Evolutionary conservation across 2,888 invertebrate species (phyloP), one percentile per base, ranked within the genome.

Genomic region (Myopa tessellatipennis): DNA sequence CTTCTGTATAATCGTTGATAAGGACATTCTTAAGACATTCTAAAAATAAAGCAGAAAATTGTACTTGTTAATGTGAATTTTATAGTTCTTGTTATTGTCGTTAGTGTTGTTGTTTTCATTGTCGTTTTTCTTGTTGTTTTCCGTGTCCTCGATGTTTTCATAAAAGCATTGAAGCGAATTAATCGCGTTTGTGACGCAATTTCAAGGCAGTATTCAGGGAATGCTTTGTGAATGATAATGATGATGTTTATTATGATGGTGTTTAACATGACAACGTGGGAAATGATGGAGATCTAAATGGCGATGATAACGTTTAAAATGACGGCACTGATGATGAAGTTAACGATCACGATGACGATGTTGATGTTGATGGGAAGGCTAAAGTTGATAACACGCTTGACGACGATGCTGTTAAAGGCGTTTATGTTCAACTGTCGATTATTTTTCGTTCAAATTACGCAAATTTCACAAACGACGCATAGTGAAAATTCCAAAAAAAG

Each of bases 51-150:
- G 50, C 50, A 50, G 50, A 10, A 14, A 50, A 50, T 8, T 10
- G 2, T 50, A 50, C 50, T 50, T 55, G 55, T n/a, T n/a, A 45
- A 45, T 40, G 40, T 68, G 8, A 68, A 65, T 36, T 12, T 34
- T 6, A 36, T 60, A 14, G n/a, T 1, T 60, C 1, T 4, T 4
- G 34, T 36, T 34, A 4, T 26, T 36, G 7, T 3, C 36, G 65
- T 65, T 65, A 34, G 8, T 65, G 36, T 65, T 65, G 34, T 36
- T 67, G 45, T 67, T 67, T n/a, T n/a, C 12, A 45, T 67, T 67
- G 67, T 36, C 10, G 36, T 38, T 65, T 6, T 36, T 65, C 8
- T 36, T 61, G 61, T 18, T 61, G 10, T 61, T 61, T 16, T 18
- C 18, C 38, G 67, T 18, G 60, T n/a, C 8, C 18, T 60, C 16